A percentile compares a stretch with the other conserved stretches of the same genome.
Conservation (phyloP, 2,113 vertebrate genomes). For the Dasypus novemcinctus region DNA sequence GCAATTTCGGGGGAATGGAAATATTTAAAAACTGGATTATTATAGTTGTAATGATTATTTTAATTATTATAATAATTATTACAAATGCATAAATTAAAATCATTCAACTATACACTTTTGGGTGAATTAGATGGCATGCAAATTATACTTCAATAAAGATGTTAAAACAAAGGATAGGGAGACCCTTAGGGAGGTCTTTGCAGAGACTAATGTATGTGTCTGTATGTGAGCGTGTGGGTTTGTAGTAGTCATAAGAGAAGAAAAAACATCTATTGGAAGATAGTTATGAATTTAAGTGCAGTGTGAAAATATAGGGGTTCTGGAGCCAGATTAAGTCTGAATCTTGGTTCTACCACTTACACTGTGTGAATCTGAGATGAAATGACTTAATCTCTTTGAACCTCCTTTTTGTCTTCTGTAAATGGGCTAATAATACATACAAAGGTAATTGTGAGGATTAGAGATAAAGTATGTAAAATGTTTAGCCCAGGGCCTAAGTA, state of each 20-base stretch:
- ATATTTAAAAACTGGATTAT: slow-evolving; percentile 1
- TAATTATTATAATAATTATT: too few species aligned
- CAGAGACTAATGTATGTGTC: not conserved
- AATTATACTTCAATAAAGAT: slow-evolving; percentile 5
- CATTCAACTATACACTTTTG: not conserved
- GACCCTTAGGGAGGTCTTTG: not conserved
- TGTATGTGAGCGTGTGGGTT: not conserved
- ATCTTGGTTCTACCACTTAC: not conserved
- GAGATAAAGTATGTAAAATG: not conserved
- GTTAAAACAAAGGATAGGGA: not conserved
- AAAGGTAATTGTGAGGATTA: not conserved
- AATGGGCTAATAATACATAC: not conserved
- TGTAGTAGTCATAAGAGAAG: not conserved
- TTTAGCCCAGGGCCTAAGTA: not conserved
- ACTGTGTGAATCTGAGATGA: not conserved
- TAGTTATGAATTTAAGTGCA: not conserved
- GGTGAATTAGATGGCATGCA: not conserved
- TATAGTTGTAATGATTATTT: not conserved
- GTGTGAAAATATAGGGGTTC: not conserved
- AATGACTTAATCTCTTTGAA: not conserved
- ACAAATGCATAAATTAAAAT: not conserved
- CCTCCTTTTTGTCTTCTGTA: not conserved
- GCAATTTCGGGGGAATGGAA: not conserved
- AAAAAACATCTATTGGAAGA: not conserved
- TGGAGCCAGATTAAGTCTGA: not conserved